Evolutionary conservation across 2,888 invertebrate genomes (phyloP).

Genomic region (Cosmia trapezina): DNA sequence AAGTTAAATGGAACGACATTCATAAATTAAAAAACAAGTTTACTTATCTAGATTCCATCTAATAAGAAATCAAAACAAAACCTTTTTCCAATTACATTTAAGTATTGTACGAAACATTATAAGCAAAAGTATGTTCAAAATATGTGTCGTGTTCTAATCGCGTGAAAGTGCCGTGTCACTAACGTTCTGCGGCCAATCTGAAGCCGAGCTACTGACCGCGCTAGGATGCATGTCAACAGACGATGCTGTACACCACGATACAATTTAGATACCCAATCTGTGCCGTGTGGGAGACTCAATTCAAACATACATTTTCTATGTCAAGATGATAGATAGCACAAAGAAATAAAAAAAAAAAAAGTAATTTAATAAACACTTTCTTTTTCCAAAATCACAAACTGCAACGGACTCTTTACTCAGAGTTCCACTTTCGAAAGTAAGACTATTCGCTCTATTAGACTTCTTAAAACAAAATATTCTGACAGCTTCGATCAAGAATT

Average conservation of each 20-base stretch:
- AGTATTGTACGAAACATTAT: slow-evolving; percentile 18
- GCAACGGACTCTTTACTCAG: slow-evolving; percentile 8
- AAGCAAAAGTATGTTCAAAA: slow-evolving; percentile 41
- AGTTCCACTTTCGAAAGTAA: slow-evolving; percentile 38
- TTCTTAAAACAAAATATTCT: slow-evolving; percentile 20
- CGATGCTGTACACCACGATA: slow-evolving; percentile 64
- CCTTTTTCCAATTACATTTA: not conserved
- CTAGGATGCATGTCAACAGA: slow-evolving; percentile 57
- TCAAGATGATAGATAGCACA: slow-evolving; percentile 40
- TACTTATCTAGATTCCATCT: not conserved
- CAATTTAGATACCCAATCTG: slow-evolving; percentile 61
- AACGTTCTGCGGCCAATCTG: slow-evolving; percentile 62
- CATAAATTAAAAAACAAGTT: not conserved
- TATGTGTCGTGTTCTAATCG: slow-evolving; percentile 27
- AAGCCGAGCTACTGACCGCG: slow-evolving; percentile 57
- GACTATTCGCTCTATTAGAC: not conserved
- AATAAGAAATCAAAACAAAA: slow-evolving; percentile 9
- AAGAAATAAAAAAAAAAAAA: slow-evolving; percentile 8
- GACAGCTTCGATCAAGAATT: slow-evolving; percentile 10
- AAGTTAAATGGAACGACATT: not conserved
- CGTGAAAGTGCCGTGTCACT: slow-evolving; percentile 67
- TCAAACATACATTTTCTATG: not conserved
- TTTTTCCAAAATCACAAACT: not conserved
- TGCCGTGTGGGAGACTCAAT: slow-evolving; percentile 63
- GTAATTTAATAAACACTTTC: no score